These are phyloP conservation scores for Microtus montanus DNA, from an alignment of 2,113 vertebrate species.

Conservation along the genomic window DNA sequence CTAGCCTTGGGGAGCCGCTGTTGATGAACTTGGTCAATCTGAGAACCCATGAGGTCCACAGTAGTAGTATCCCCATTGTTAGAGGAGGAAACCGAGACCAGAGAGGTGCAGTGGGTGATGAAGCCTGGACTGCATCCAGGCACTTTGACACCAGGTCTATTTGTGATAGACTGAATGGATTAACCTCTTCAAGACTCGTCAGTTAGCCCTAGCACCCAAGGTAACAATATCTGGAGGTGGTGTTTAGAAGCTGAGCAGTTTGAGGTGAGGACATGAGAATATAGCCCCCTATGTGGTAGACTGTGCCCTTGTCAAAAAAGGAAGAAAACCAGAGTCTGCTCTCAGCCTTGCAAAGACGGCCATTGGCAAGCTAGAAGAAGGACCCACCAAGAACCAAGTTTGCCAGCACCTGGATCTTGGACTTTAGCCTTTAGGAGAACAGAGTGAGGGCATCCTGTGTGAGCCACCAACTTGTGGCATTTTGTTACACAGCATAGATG, in stretches of 20 bases:
- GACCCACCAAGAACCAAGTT: not conserved
- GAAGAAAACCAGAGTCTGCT: not conserved
- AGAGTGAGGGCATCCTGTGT: not conserved
- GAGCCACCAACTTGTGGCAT: not conserved
- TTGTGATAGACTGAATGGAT: not conserved
- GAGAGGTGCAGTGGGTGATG: not conserved
- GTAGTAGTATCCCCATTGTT: not conserved
- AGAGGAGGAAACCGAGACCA: not conserved
- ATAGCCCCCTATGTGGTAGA: not conserved
- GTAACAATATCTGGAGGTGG: not conserved
- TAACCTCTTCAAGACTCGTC: not conserved
- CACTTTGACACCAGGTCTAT: not conserved
- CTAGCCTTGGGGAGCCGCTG: not conserved
- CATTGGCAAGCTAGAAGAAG: not conserved
- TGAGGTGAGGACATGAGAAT: not conserved
- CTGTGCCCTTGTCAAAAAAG: not conserved
- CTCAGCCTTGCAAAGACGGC: not conserved
- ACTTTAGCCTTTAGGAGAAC: not conserved
- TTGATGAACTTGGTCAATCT: not conserved
- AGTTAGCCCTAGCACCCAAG: not conserved
- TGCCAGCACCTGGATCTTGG: not conserved
- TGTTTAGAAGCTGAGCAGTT: not conserved
- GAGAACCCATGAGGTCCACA: not conserved
- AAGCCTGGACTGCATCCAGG: not conserved
- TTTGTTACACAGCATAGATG: not conserved